phyloP scores from a whole-genome alignment of 1,140 invertebrate genomes.

The Pararge aegeria region DNA sequence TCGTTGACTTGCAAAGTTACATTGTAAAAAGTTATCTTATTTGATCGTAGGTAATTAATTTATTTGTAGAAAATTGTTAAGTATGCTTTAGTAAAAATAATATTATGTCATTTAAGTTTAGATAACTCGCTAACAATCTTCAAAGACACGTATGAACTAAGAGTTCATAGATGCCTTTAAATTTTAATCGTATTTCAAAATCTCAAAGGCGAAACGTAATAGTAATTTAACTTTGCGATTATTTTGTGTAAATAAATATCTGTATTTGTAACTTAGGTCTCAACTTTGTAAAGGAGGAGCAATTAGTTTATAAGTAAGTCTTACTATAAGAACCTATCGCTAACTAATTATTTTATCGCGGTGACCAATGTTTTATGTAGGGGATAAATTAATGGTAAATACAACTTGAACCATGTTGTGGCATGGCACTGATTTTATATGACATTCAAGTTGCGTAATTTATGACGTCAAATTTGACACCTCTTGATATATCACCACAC shows the following conservation, averaged over 20 bases:
- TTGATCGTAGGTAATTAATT: too few species aligned
- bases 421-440: too few species aligned
- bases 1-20: too few species aligned
- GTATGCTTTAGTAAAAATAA: too few species aligned
- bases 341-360: slow-evolving; percentile 9
- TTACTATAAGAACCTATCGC: background rate
- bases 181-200: slow-evolving; percentile 8
- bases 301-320: slow-evolving; percentile 37
- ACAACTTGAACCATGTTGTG: too few species aligned
- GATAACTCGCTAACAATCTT: too few species aligned
- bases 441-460: too few species aligned
- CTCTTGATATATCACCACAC: too few species aligned
- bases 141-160: slow-evolving; percentile 3
- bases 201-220: slow-evolving; percentile 10
- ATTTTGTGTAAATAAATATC: background rate
- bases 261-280: slow-evolving; percentile 30
- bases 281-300: slow-evolving; percentile 55
- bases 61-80: too few species aligned
- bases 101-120: too few species aligned
- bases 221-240: background rate
- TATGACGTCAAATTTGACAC: too few species aligned
- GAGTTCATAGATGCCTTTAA: slow-evolving; percentile 14
- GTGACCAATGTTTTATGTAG: slow-evolving; percentile 23
- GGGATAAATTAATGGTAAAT: background rate
- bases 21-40: too few species aligned